Evolutionary conservation across 2,113 vertebrate genomes (phyloP).

Genomic region (Eubucco bourcierii): DNA sequence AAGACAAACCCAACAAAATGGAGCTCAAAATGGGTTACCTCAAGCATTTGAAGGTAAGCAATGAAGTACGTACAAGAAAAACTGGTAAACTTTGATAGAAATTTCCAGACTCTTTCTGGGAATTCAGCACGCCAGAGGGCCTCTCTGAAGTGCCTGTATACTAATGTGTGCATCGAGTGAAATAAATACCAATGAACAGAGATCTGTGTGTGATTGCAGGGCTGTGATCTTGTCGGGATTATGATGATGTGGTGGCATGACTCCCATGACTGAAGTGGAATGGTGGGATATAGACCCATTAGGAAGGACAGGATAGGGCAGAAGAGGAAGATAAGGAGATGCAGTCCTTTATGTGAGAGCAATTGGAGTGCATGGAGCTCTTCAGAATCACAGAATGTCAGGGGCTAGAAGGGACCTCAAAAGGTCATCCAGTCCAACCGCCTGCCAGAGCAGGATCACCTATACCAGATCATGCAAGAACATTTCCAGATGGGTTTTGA

Average conservation of each 20-base stretch:
- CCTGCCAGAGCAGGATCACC: no score
- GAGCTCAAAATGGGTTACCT: not conserved
- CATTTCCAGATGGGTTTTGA: no score
- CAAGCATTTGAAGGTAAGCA: not conserved
- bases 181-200: not conserved
- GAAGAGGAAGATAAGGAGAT: not conserved
- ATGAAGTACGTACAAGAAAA: not conserved
- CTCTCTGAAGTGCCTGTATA: not conserved
- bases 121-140: not conserved
- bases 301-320: not conserved
- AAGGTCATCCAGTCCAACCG: no score
- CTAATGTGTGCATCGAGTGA: not conserved
- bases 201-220: not conserved
- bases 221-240: not conserved
- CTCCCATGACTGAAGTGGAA: not conserved
- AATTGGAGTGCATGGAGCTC: not conserved
- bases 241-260: not conserved
- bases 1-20: not conserved
- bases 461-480: no score
- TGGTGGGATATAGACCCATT: not conserved
- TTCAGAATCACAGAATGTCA: not conserved
- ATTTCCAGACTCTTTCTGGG: not conserved
- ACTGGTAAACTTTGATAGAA: not conserved
- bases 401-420: no score
- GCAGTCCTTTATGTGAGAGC: not conserved